Evolutionary conservation across 1,140 invertebrate species (phyloP).

Genomic region (Drosophila novamexicana): DNA sequence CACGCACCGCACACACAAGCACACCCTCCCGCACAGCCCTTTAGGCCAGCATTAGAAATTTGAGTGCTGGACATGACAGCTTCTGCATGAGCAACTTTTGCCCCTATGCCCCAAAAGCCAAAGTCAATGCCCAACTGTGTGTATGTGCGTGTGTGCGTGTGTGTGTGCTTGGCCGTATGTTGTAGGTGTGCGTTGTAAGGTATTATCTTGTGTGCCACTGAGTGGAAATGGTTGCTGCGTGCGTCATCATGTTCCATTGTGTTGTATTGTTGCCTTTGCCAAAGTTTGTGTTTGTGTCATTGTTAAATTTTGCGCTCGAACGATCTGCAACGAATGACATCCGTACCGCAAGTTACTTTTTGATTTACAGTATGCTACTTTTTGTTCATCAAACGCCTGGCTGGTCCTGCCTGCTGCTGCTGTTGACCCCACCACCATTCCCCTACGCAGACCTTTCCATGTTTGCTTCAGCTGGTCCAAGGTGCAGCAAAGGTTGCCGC

Average conservation of each 20-base stretch:
- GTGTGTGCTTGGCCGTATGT: conserved; percentile 17
- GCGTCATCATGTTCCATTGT: conserved; percentile 52
- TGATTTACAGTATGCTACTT: conserved; percentile 82
- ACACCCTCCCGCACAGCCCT: conserved; percentile 20
- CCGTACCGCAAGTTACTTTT: conserved; percentile 82
- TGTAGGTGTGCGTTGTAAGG: conserved; percentile 83
- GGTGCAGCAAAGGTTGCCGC: conserved; percentile 75
- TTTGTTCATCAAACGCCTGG: conserved; percentile 75
- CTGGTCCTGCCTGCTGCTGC: conserved; percentile 25
- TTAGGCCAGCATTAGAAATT: conserved; percentile 53
- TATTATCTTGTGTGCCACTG: conserved; percentile 70
- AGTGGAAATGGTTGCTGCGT: conserved; percentile 57
- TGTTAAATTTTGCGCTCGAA: conserved; percentile 83
- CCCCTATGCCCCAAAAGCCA: conserved; percentile 61
- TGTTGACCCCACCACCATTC: neutral
- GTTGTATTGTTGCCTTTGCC: conserved; percentile 34
- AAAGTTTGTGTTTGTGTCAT: conserved; percentile 80
- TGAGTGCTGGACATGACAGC: conserved; percentile 83
- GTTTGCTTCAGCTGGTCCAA: conserved; percentile 48
- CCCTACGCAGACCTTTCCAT: neutral
- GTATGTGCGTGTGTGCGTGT: too few relatives aligned
- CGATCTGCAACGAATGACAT: conserved; percentile 82
- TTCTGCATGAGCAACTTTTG: conserved; percentile 79
- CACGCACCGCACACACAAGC: conserved; percentile 27
- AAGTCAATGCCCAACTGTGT: conserved; percentile 33